Evolutionary conservation across 2,888 invertebrate species (phyloP), one percentile per base, ranked within the genome.

Genomic region (Cecidostiba fungosa): DNA sequence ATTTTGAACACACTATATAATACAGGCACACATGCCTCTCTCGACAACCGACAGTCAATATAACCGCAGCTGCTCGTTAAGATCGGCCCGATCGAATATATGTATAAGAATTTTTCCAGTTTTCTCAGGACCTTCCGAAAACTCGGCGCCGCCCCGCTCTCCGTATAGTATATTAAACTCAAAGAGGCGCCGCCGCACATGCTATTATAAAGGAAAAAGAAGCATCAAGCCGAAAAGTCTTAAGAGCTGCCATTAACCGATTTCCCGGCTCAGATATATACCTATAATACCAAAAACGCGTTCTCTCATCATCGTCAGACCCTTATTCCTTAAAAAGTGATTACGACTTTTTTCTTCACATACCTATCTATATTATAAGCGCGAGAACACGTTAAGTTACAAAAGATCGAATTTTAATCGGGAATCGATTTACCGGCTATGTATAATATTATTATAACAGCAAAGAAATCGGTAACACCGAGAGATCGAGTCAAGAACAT

Each of bases 41-140:
- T n/a, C n/a, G 16, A 14, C 54, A 12, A 10, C 80, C 62, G 47
- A 5, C 43, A 12, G 43, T 26, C 54, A 1, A 54, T 32, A 6
- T 1, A 10, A 1, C 26, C 14, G 32, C 16, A 12, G 32, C 32
- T 39, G 23, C 39, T 19, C 32, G 43, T 54, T 54, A 77, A 82
- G 29, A 29, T 83, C 77, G 43, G 5, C 5, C 12, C 43, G 43
- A 43, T 43, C 43, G 43, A 43, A 12, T 43, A 43, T 43, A 10
- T 43, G 12, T 12, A 43, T 12, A 43, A 43, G 43, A 43, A 10
- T 39, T 39, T 43, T 43, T 83, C 66, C 72, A 29, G 29, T 70
- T 23, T 82, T 77, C 66, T 54, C 70, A 70, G 66, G 59, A 59
- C 77, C 77, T 76, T 70, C 72, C 19, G 43, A 77, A 83, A 39